A percentile compares a stretch with the other conserved stretches of the same genome.
Evolutionary conservation across 2,797 vertebrate genomes (phyloP).

Genomic region (Kryptolebias ocellatus): DNA sequence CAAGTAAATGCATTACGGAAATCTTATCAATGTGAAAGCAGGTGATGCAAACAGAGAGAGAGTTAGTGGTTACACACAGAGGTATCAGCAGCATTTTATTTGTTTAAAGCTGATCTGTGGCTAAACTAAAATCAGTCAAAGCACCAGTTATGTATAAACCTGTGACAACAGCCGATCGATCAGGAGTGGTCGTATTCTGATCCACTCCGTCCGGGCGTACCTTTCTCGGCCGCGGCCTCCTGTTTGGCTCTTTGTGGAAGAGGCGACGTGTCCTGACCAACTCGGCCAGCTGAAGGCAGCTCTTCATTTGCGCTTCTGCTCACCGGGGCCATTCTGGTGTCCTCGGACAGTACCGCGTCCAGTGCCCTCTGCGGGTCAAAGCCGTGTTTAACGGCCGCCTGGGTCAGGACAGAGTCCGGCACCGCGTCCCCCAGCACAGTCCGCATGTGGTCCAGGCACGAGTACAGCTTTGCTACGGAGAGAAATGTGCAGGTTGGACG

Average conservation of each 20-base stretch:
- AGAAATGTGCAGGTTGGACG: conserved; percentile 12
- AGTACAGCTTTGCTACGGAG: conserved; percentile 88
- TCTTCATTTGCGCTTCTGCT: conserved; percentile 52
- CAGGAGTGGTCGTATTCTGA: background rate
- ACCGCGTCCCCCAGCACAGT: conserved; percentile 89
- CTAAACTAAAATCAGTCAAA: background rate
- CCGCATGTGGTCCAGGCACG: conserved; percentile 96
- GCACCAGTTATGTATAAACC: background rate
- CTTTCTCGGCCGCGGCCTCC: conserved; percentile 69
- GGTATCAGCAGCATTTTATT: too few relatives aligned
- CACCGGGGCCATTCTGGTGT: conserved; percentile 63
- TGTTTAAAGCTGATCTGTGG: background rate
- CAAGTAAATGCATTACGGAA: background rate
- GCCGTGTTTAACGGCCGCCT: conserved; percentile 86
- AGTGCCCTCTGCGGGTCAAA: conserved; percentile 92
- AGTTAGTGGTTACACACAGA: too few relatives aligned
- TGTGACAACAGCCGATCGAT: background rate
- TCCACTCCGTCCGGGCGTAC: conserved; percentile 56
- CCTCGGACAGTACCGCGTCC: conserved; percentile 88
- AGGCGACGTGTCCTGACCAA: conserved; percentile 63
- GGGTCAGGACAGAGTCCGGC: conserved; percentile 86
- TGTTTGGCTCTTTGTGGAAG: conserved; percentile 66
- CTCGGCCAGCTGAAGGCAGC: conserved; percentile 13
- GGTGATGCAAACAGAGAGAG: background rate
- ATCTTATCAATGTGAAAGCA: too few relatives aligned